Conservation (phyloP, 2,113 vertebrate species). For the Daphoenositta chrysoptera region DNA sequence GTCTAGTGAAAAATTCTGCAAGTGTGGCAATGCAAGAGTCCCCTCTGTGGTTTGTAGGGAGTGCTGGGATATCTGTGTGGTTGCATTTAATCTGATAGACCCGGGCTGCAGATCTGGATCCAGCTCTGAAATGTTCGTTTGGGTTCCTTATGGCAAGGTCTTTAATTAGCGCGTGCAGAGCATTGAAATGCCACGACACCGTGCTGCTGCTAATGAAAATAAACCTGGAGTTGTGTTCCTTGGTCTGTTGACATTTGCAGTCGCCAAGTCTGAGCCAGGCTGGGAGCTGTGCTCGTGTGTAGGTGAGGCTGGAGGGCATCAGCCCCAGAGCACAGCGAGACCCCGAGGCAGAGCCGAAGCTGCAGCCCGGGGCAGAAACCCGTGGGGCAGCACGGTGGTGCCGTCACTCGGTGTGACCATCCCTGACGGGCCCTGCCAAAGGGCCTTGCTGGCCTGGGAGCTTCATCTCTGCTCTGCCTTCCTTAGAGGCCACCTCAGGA, state of each 20-base stretch:
- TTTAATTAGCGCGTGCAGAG: background rate
- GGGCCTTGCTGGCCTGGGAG: background rate
- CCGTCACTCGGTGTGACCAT: no score
- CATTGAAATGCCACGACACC: background rate
- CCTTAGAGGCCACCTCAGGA: background rate
- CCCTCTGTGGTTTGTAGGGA: background rate
- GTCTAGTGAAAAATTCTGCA: background rate
- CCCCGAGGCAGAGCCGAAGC: background rate
- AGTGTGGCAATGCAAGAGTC: background rate
- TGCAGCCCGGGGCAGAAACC: background rate
- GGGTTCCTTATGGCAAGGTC: background rate
- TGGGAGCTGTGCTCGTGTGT: background rate
- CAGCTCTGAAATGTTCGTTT: background rate
- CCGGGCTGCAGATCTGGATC: background rate
- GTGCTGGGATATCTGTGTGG: background rate
- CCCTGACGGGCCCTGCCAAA: background rate
- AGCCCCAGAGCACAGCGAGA: background rate
- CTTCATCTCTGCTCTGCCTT: conserved; percentile 16
- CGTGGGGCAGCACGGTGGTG: rapidly evolving
- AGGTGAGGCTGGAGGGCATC: background rate
- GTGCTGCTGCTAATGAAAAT: conserved; percentile 21
- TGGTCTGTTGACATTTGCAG: conserved; percentile 10
- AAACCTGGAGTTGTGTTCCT: background rate
- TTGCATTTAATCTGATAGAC: background rate
- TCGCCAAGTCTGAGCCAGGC: background rate